Conservation (phyloP, 2,888 invertebrate species). For the Antitype chi region DNA sequence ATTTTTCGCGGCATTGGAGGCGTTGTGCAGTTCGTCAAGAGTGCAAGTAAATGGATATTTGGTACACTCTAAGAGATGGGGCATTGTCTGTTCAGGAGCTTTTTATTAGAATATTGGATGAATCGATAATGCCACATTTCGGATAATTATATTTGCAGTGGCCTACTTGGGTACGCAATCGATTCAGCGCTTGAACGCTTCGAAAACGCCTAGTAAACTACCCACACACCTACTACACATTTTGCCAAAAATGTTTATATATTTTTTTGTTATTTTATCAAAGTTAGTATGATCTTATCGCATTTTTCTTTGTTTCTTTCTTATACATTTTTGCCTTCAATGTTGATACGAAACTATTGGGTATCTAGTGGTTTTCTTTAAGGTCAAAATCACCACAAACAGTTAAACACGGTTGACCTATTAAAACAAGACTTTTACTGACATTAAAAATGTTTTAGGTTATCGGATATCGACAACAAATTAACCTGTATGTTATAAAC, state of each 20-base stretch:
- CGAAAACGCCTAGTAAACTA: background rate
- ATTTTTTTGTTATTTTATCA: no score
- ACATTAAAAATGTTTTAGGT: constrained; percentile 21
- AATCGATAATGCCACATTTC: background rate
- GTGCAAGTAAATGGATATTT: background rate
- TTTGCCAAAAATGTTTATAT: no score
- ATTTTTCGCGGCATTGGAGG: background rate
- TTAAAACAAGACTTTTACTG: constrained; percentile 11
- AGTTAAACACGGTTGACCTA: background rate
- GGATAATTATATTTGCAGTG: background rate
- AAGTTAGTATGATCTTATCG: background rate
- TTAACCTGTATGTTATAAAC: constrained; percentile 24
- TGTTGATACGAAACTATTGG: no score
- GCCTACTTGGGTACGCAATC: background rate
- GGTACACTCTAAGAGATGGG: background rate
- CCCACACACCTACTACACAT: no score
- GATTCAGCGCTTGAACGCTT: background rate
- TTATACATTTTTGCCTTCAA: background rate
- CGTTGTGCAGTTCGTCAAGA: background rate
- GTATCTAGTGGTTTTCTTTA: background rate
- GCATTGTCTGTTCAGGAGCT: background rate
- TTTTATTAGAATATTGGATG: no score
- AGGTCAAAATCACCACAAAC: background rate
- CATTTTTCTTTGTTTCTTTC: no score
- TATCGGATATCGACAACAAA: constrained; percentile 28